Evolutionary conservation across 2,797 vertebrate species (phyloP), one percentile per base, ranked within the genome.

Genomic region (Lateolabrax maculatus): DNA sequence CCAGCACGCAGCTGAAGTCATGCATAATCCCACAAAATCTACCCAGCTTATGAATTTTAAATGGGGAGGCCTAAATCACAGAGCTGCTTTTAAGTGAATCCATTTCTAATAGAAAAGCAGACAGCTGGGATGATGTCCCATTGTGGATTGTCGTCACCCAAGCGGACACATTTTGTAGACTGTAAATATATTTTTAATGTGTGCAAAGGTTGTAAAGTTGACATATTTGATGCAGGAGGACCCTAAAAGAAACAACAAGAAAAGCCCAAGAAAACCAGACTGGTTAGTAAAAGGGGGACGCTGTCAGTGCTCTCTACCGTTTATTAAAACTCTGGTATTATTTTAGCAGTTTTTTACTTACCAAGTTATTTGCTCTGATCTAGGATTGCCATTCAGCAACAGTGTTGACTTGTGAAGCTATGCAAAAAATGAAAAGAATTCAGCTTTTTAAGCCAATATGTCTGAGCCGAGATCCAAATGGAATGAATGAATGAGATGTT

Each of bases 1-100:
- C 16, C 66, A 61, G 72, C 80, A 56, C n/a, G 58, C 60, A 75
- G 53, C 81, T 69, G 58, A 90, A 90, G 84, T 84, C 84, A 79
- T 87, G 83, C 85, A 87, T 90, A 93, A 94, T 94, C 92, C 90
- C 80, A 55, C 83, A 77, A 92, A 94, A 94, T 93, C 94, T 87
- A 46, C 72, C 69, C 74, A 66, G 80, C 15, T 94, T 92, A 93
- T 93, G 89, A 87, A 94, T 93, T 94, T 93, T 90, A 93, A 92
- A 94, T 88, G 84, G 75, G 37, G 48, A 84, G 81, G 68, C 81
- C 90, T 77, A 89, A 89, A 92, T 91, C 83, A 84, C 84, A 65
- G 83, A 82, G 78, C 86, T 85, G 77, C 79, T 89, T 90, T 90
- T 85, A 88, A 87, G 85, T 72, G 87, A 87, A 90, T 91, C 87